Base-by-base conservation (phyloP, 1,140 invertebrate genomes). In the Brachionus rubens region DNA sequence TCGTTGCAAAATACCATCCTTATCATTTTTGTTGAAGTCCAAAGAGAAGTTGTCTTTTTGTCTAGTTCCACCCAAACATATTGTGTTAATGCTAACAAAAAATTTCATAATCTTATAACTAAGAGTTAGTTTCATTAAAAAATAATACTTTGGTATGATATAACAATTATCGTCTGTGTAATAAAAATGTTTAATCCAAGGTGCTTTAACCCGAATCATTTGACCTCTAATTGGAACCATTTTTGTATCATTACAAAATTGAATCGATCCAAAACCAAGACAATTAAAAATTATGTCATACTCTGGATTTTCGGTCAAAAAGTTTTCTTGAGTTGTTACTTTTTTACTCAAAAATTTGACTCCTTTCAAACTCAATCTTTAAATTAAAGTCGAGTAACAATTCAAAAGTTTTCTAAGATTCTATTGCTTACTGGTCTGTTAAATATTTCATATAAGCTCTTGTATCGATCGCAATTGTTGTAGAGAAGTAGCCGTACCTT, bases 221-320 rank as follows among this genome's bases (percentile, higher is more conserved):
- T 72, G 68, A 12, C 68, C 68, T 9, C 50, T 43, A 33, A 96
- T 88, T 0, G 94, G 90, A 40, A 91, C 88, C 19, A 96, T 80
- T 80, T 88, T 87, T 70, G 85, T 80, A 82, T 97, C 94, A 33
- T 88, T 85, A 78, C 90, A 91, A 21, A 98, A 85, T 78, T 88
- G 82, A 81, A 89, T 89, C 10, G 93, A 89, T 5, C 91, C 91
- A 40, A 96, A 84, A 2, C 94, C 94, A 0, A 90, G 88, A 81
- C 94, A 96, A 82, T 97, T 98, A 1, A 97, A 88, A 30, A 95
- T 86, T 3, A 93, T 83, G 83, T 96, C 90, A 81, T 93, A 50
- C 89, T 59, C 7, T 76, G 79, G 28, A 70, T 67, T 24, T 82
- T 76, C 80, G 81, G 43, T 43, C 12, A 46, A 12, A 48, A 75